Evolutionary conservation across 2,113 vertebrate genomes (phyloP).

Genomic region (Myiagra hebetior): DNA sequence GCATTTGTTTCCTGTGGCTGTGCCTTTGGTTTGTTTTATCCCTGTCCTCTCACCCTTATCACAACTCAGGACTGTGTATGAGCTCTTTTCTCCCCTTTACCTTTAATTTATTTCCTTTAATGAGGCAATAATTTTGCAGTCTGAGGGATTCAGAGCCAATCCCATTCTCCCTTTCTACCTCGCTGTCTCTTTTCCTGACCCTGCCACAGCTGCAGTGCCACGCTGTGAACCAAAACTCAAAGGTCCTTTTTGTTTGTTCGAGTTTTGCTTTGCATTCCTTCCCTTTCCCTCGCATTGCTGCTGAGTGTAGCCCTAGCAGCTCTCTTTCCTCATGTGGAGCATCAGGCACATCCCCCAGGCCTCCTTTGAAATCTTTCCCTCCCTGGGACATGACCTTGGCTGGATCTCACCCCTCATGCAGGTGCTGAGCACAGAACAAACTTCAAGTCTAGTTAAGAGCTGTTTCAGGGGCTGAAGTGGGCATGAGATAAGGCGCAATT

Average conservation of each 20-base stretch:
- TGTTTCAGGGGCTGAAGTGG: background rate
- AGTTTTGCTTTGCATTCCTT: background rate
- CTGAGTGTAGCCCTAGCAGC: background rate
- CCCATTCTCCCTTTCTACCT: background rate
- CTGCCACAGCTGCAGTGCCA: background rate
- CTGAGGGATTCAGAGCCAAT: background rate
- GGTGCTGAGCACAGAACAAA: background rate
- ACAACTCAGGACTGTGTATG: background rate
- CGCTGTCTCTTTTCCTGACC: background rate
- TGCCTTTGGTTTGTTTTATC: background rate
- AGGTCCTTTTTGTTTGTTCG: background rate
- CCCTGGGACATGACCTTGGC: background rate
- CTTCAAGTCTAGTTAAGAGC: background rate
- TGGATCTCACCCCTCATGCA: background rate
- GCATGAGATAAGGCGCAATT: background rate
- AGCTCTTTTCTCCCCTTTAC: background rate
- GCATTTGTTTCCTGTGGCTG: conserved; percentile 16
- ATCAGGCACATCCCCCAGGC: background rate
- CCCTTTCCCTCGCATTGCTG: background rate
- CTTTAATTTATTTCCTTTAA: background rate
- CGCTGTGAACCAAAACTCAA: background rate
- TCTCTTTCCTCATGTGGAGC: background rate
- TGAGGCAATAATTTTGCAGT: background rate
- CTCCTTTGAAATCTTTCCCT: background rate
- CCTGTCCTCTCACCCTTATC: background rate